Conservation (phyloP, 30 jellyfish, hydroid and myxozoan species). For the Aurelia aurita region DNA sequence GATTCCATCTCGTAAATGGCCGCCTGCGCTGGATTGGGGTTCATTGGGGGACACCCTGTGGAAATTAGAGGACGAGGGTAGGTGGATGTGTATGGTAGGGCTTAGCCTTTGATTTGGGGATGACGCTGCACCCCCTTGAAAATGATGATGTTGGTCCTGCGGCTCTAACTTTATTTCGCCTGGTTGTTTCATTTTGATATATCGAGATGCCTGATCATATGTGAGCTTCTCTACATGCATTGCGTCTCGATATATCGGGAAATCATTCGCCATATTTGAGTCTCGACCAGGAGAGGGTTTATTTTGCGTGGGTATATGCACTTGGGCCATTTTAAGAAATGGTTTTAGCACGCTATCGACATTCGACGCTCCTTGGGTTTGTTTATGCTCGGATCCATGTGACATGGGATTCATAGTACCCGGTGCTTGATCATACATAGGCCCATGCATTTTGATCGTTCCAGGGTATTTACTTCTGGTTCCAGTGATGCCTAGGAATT, state of each 20-base stretch:
- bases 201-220: slow-evolving; percentile 29
- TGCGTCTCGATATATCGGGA: slow-evolving; percentile 30
- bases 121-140: slow-evolving; percentile 8
- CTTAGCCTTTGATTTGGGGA: slow-evolving; percentile 29
- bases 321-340: slow-evolving; percentile 14
- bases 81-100: slow-evolving; percentile 59
- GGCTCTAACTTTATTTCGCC: slow-evolving; percentile 58
- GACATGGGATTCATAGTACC: slow-evolving; percentile 67
- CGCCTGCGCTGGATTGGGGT: background rate
- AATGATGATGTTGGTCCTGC: slow-evolving; percentile 43
- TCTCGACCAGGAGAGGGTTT: slow-evolving; percentile 12
- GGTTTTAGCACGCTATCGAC: background rate
- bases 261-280: slow-evolving; percentile 14
- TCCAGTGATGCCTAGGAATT: background rate
- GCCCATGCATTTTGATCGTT: slow-evolving; percentile 68
- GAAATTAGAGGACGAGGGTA: slow-evolving; percentile 24
- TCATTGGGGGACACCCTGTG: slow-evolving; percentile 9
- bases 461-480: slow-evolving; percentile 36
- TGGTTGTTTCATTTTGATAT: slow-evolving; percentile 23
- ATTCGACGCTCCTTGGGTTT: background rate
- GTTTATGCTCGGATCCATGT: slow-evolving; percentile 17
- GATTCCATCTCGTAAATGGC: slow-evolving; percentile 2
- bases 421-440: slow-evolving; percentile 73
- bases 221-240: slow-evolving; percentile 15
- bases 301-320: slow-evolving; percentile 47